These are phyloP conservation scores for Babylonia areolata DNA, from an alignment of 1,140 invertebrate genomes.

Conservation along the genomic window DNA sequence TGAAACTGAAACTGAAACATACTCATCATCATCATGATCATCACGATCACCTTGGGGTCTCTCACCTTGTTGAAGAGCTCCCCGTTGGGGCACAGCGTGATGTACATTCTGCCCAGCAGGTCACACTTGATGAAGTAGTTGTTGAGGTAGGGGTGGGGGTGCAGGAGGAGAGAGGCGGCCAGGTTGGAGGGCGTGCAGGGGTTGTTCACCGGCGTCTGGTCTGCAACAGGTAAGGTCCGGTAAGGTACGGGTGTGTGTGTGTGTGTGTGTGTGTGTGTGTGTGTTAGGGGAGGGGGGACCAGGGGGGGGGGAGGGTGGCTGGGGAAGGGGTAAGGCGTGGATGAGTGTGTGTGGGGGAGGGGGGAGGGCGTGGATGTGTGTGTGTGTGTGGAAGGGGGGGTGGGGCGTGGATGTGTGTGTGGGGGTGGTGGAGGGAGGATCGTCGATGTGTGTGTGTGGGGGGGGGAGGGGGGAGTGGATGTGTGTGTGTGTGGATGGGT, in stretches of 20 bases:
- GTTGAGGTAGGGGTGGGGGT: slow-evolving; percentile 30
- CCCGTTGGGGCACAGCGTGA: slow-evolving; percentile 33
- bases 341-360: too few species aligned
- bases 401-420: too few species aligned
- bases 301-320: background rate
- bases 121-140: slow-evolving; percentile 41
- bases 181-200: slow-evolving; percentile 34
- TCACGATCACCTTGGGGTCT: too few species aligned
- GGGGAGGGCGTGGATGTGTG: too few species aligned
- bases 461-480: too few species aligned
- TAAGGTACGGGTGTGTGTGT: background rate
- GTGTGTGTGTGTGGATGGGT: too few species aligned
- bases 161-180: background rate
- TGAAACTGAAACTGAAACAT: too few species aligned
- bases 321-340: background rate
- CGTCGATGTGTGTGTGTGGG: too few species aligned
- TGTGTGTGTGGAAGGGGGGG: too few species aligned
- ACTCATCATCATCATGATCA: too few species aligned
- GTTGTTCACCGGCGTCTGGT: slow-evolving; percentile 21
- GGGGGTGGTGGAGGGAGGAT: too few species aligned
- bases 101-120: slow-evolving; percentile 33
- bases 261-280: background rate
- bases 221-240: background rate
- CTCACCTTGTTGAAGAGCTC: slow-evolving; percentile 37
- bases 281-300: background rate